Percentiles rank a stretch among this genome's conserved stretches.
Conservation (phyloP, 2,113 vertebrate species). For the rabbit (Oryctolagus cuniculus) region mOryCun1.1 NC_091453.1:49257501-49258000, state of each 20-base stretch:
- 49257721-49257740: constrained; percentile 63
- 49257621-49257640: constrained; percentile 85
- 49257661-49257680: constrained; percentile 83
- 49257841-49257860: not conserved
- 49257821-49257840: constrained; percentile 50
- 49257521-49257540: constrained; percentile 73
- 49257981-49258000: not conserved
- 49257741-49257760: constrained; percentile 51
- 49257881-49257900: not conserved
- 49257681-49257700: constrained; percentile 83
- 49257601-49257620: constrained; percentile 82
- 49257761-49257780: constrained; percentile 37
- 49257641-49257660: constrained; percentile 83
- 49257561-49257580: constrained; percentile 78
- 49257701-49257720: constrained; percentile 53
- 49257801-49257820: not conserved
- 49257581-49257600: constrained; percentile 82
- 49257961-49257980: constrained; percentile 21
- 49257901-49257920: not conserved
- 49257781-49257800: not conserved
- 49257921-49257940: constrained; percentile 13
- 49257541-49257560: constrained; percentile 61
- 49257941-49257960: not conserved
- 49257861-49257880: not conserved
- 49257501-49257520: constrained; percentile 47